Evolutionary conservation across 2,888 invertebrate genomes (phyloP).

Genomic region (Mayetiola destructor): DNA sequence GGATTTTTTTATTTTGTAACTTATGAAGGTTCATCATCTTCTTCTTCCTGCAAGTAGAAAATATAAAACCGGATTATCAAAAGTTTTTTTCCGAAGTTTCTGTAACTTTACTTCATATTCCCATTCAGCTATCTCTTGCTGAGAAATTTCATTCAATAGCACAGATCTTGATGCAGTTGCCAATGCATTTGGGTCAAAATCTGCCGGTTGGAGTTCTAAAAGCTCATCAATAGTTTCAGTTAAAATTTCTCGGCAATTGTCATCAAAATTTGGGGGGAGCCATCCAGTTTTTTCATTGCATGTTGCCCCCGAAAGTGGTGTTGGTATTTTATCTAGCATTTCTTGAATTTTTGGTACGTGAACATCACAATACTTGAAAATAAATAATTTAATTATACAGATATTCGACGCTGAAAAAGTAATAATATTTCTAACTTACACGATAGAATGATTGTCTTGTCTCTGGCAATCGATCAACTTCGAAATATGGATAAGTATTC

Average conservation of each 20-base stretch:
- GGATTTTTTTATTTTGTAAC: too few relatives aligned
- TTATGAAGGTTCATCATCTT: background rate
- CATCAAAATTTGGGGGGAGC: constrained; percentile 56
- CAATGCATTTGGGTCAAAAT: background rate
- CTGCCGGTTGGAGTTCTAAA: constrained; percentile 21
- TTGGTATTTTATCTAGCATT: constrained; percentile 52
- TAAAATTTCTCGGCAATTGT: constrained; percentile 57
- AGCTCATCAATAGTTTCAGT: constrained; percentile 45
- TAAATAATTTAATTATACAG: constrained; percentile 13
- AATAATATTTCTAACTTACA: constrained; percentile 34
- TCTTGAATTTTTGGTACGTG: constrained; percentile 63
- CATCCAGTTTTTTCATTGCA: constrained; percentile 66
- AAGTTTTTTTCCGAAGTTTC: background rate
- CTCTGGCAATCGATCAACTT: constrained; percentile 60
- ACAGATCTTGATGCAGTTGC: background rate
- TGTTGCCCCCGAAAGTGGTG: constrained; percentile 40
- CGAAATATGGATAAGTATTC: constrained; percentile 36
- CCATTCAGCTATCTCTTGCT: background rate
- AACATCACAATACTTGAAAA: constrained; percentile 60
- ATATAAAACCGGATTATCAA: background rate
- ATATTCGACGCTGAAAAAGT: background rate
- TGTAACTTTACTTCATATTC: background rate
- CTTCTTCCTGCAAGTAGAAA: background rate
- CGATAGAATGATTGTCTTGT: constrained; percentile 83
- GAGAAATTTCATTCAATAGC: background rate